Conservation (phyloP, 1,140 invertebrate species). For the Pararge aegeria region DNA sequence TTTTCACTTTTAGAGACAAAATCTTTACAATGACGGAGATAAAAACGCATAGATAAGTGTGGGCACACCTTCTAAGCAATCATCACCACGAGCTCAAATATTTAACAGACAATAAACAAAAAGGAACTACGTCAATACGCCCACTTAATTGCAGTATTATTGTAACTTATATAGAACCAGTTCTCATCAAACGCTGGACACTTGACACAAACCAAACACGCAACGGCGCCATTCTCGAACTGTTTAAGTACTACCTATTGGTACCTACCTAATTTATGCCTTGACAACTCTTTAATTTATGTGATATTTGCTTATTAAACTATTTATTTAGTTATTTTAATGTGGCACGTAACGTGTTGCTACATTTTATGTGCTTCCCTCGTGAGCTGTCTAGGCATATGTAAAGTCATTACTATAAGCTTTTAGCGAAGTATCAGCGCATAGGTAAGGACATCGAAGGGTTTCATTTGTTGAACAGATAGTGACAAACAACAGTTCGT, state of each 20-base stretch:
- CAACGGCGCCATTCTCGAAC: constrained; percentile 29
- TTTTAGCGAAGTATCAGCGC: no score
- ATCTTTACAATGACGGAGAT: no score
- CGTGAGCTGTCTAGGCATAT: no score
- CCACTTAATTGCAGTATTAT: constrained; percentile 33
- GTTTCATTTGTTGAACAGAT: no score
- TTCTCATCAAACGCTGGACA: constrained; percentile 27
- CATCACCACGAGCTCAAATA: constrained; percentile 4
- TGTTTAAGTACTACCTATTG: constrained; percentile 7
- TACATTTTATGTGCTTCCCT: no score
- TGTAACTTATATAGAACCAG: constrained; percentile 29
- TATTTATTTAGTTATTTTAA: constrained; percentile 26
- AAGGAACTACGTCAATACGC: constrained; percentile 29
- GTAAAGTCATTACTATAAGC: no score
- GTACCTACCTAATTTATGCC: constrained; percentile 27
- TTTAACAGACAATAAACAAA: constrained; percentile 20
- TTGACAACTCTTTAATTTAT: constrained; percentile 29
- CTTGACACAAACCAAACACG: constrained; percentile 28
- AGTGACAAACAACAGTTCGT: no score
- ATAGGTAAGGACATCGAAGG: no score
- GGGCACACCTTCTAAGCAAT: neutral
- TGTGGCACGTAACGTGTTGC: neutral
- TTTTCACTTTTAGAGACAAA: no score
- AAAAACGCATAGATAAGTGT: neutral
- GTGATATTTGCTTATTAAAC: constrained; percentile 26